Evolutionary conservation across 2,888 invertebrate genomes (phyloP), one percentile per base, ranked within the genome.

Genomic region (Orthosia gothica): DNA sequence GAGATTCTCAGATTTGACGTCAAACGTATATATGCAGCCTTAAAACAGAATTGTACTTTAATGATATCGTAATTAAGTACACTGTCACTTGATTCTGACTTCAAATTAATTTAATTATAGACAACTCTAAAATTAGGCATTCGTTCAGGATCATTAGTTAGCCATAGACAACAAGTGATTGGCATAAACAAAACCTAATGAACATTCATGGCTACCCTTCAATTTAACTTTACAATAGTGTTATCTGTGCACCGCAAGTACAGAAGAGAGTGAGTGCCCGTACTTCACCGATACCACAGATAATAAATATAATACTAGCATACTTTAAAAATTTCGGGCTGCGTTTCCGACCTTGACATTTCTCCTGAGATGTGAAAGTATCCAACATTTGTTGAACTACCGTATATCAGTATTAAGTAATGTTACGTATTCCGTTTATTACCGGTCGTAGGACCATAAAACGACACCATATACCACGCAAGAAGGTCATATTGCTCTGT

Each of bases 381-480:
- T 82, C 78, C 72, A 80, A 80, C 76, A 86, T 88, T 88, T 84
- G 84, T 87, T 86, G 80, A 80, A 78, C 85, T 84, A 85, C 85
- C 81, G 87, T 89, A 88, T 89, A 90, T 89, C 87, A 87, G 75
- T 81, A 73, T 89, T 90, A 90, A 91, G 89, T 90, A 88, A 88
- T 81, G 85, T 91, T 90, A 86, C 88, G 88, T 90, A 89, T 92
- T 59, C 62, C 76, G 87, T 90, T 92, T 89, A 89, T 89, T 85
- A 81, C 79, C 76, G 77, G 79, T 69, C 81, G 71, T 76, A 78
- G 59, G 50, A 73, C 83, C 72, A 88, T 91, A 88, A 89, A 89
- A 86, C 85, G 80, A 79, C 86, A 76, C 79, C 83, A 85, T 84
- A 79, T 74, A 71, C 66, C 70, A 52, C 52, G 50, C 58, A 58